Evolutionary conservation across 1,140 invertebrate genomes (phyloP).

Genomic region (Lordiphosa clarofinis): DNA sequence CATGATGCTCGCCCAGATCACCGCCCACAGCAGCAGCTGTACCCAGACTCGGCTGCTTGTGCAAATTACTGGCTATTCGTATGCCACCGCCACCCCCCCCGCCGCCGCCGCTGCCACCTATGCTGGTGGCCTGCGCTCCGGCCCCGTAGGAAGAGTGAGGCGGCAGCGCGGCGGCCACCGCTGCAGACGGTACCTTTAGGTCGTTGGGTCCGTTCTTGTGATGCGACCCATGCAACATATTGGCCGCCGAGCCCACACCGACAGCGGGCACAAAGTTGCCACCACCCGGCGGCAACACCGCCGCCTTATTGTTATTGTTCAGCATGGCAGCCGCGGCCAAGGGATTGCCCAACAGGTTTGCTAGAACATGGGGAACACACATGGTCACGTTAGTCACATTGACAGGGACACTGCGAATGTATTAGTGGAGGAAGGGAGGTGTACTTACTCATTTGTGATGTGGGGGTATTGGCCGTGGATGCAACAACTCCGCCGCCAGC

Average conservation of each 20-base stretch:
- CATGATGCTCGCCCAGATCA: constrained; percentile 59
- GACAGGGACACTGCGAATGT: constrained; percentile 6
- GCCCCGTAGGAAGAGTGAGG: constrained; percentile 22
- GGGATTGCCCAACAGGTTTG: constrained; percentile 49
- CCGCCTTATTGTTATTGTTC: constrained; percentile 66
- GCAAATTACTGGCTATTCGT: constrained; percentile 74
- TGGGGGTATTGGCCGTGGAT: constrained; percentile 30
- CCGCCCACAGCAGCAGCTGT: constrained; percentile 8
- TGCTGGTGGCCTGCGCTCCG: constrained; percentile 19
- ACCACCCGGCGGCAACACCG: constrained; percentile 24
- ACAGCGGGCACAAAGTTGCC: constrained; percentile 29
- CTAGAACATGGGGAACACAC: constrained; percentile 23
- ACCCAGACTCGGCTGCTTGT: constrained; percentile 51
- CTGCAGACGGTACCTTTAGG: constrained; percentile 14
- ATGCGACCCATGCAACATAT: constrained; percentile 18
- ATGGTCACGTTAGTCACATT: not conserved
- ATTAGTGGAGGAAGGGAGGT: constrained; percentile 17
- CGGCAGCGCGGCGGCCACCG: not conserved
- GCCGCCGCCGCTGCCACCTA: constrained; percentile 40
- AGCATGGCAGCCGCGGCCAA: constrained; percentile 59
- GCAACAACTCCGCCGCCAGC: constrained; percentile 35
- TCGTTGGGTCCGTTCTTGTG: constrained; percentile 66
- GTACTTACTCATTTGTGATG: constrained; percentile 60
- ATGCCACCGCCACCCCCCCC: constrained; percentile 58
- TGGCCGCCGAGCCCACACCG: not conserved